phyloP scores from a whole-genome alignment of 2,888 invertebrate genomes.

The Mimumesa dahlbomi region DNA sequence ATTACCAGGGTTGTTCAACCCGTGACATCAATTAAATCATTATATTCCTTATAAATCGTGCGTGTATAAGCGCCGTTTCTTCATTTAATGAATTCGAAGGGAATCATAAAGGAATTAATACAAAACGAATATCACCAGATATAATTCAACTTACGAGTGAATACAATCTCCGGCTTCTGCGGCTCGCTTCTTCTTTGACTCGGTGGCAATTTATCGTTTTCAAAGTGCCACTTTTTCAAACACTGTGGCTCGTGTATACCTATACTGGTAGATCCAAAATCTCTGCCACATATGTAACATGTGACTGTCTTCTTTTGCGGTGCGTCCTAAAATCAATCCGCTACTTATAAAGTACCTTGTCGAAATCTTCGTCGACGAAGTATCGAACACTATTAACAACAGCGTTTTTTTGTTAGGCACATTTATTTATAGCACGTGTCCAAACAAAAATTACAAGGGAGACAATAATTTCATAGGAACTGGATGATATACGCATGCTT shows the following conservation, averaged over 20 bases:
- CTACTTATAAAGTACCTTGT: no score
- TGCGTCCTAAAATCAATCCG: slow-evolving; percentile 54
- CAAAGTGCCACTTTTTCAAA: slow-evolving; percentile 84
- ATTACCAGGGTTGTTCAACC: slow-evolving; percentile 34
- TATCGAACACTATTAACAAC: no score
- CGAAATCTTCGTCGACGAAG: no score
- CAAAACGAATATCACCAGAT: neutral
- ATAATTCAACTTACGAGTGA: slow-evolving; percentile 77
- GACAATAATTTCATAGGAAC: slow-evolving; percentile 19
- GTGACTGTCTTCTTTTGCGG: slow-evolving; percentile 73
- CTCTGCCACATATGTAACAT: slow-evolving; percentile 86
- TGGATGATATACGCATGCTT: slow-evolving; percentile 33
- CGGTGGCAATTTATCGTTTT: slow-evolving; percentile 83
- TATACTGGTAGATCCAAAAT: slow-evolving; percentile 85
- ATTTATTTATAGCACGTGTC: slow-evolving; percentile 16
- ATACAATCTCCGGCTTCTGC: slow-evolving; percentile 82
- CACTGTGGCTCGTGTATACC: slow-evolving; percentile 87
- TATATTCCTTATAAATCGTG: neutral
- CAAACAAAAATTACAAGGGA: neutral
- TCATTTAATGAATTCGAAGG: no score
- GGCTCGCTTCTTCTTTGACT: slow-evolving; percentile 81
- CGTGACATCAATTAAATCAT: slow-evolving; percentile 9
- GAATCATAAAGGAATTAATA: neutral
- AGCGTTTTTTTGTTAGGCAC: neutral
- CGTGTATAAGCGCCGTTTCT: no score